These are phyloP conservation scores for Acipenser oxyrinchus DNA, from an alignment of 2,797 vertebrate genomes.

Conservation along the genomic window DNA sequence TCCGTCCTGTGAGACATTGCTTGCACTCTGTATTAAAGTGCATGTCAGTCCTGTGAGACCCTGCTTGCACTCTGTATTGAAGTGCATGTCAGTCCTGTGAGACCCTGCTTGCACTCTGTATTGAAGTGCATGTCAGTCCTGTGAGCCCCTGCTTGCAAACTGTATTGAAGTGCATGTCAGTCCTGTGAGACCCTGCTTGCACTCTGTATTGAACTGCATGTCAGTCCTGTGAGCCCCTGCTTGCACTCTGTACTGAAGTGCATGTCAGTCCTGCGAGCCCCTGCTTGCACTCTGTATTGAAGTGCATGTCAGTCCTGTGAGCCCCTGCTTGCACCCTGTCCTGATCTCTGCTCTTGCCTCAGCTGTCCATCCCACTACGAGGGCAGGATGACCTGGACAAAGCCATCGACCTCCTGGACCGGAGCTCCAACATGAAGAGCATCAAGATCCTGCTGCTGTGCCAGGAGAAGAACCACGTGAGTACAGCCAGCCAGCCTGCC, in stretches of 20 bases:
- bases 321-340: slow-evolving; percentile 8
- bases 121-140: background rate
- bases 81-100: too few species aligned
- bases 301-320: too few species aligned
- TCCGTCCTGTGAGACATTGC: too few species aligned
- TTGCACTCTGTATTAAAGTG: too few species aligned
- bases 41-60: too few species aligned
- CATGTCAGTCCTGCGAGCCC: too few species aligned
- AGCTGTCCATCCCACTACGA: slow-evolving; percentile 88
- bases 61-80: too few species aligned
- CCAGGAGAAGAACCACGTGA: slow-evolving; percentile 81
- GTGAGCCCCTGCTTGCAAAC: too few species aligned
- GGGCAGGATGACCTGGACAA: slow-evolving; percentile 92
- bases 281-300: too few species aligned
- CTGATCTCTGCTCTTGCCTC: slow-evolving; percentile 21
- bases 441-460: slow-evolving; percentile 85
- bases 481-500: slow-evolving; percentile 24
- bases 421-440: slow-evolving; percentile 94
- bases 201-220: background rate
- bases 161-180: too few species aligned
- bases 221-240: too few species aligned
- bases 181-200: background rate
- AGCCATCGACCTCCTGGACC: slow-evolving; percentile 84
- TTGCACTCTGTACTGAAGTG: too few species aligned
- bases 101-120: slow-evolving; percentile 12